Percentiles rank a stretch among this genome's conserved stretches.
These are phyloP conservation scores for Dromaius novaehollandiae DNA, from an alignment of 2,113 vertebrate genomes.

Conservation along the genomic window DNA sequence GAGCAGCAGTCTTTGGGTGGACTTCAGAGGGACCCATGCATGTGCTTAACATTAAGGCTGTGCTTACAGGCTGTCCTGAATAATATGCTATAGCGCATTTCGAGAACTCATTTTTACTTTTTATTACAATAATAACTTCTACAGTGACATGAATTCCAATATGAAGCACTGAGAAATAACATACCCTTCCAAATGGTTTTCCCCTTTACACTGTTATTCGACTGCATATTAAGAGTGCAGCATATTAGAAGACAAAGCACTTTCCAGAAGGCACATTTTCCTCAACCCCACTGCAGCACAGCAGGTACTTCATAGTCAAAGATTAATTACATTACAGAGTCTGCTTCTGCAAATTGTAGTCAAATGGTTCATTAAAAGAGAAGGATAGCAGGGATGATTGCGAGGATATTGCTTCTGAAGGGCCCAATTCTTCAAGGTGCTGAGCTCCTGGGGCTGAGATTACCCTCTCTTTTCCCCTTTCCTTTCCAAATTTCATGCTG, in stretches of 20 bases:
- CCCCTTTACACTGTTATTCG: constrained; percentile 27
- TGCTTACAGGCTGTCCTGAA: constrained; percentile 54
- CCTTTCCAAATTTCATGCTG: neutral
- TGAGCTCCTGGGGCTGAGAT: neutral
- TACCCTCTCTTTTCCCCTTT: neutral
- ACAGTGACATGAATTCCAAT: constrained; percentile 58
- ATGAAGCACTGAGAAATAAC: constrained; percentile 25
- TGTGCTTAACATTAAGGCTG: constrained; percentile 60
- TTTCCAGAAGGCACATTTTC: constrained; percentile 39
- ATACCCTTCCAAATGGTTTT: constrained; percentile 62
- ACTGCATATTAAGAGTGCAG: constrained; percentile 15
- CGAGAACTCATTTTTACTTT: constrained; percentile 64
- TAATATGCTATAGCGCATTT: constrained; percentile 48
- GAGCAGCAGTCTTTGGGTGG: constrained; percentile 24
- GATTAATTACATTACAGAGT: neutral
- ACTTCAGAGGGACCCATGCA: constrained; percentile 38
- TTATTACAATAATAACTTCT: constrained; percentile 72
- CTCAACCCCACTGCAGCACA: neutral
- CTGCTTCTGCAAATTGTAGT: constrained; percentile 5
- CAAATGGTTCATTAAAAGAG: neutral
- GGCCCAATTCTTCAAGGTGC: neutral
- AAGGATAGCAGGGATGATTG: neutral
- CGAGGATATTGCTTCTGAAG: neutral
- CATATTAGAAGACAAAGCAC: neutral
- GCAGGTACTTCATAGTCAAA: neutral